Evolutionary conservation across 2,113 vertebrate genomes (phyloP), one percentile per base, ranked within the genome.

Genomic region (Calyptommatus sinebrachiatus): DNA sequence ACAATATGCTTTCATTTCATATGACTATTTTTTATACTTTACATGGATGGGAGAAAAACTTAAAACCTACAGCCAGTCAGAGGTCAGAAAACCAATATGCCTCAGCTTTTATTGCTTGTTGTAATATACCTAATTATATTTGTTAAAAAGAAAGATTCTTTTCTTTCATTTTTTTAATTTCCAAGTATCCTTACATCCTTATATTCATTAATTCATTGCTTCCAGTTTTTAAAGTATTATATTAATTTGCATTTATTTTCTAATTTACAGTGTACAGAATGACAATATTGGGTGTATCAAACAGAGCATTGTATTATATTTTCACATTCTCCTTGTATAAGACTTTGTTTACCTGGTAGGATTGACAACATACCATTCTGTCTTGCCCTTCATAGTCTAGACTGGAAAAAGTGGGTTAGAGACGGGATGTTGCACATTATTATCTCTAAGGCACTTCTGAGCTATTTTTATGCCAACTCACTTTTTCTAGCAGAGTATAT

Each of bases 101-200:
- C 2, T 18, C 10, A 50, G 18, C 4, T 57, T 57, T 57, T 57
- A 71, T 89, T 83, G 70, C 83, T 28, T 57, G 14, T 60, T 89
- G 22, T 66, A 67, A 79, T 81, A n/a, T 7, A 0, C 78, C 86
- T 72, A 74, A 41, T 60, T 24, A 72, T 85, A 76, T 80, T 82
- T n/a, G 8, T 50, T 35, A 20, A 22, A 24, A 62, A 50, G 75
- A n/a, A 83, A 71, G 78, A 84, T 48, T 48, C 46, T 10, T n/a
- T n/a, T n/a, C n/a, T n/a, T n/a, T n/a, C n/a, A n/a, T n/a, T n/a
- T n/a, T n/a, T n/a, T n/a, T n/a, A n/a, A n/a, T n/a, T n/a, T n/a
- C n/a, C n/a, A n/a, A n/a, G n/a, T 41, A 41, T 41, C 35, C 35
- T 41, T 41, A 41, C 35, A 41, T 41, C 35, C 35, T 41, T 41